Base-by-base conservation (phyloP, 2,888 invertebrate species). In the Poecilus cupreus region DNA sequence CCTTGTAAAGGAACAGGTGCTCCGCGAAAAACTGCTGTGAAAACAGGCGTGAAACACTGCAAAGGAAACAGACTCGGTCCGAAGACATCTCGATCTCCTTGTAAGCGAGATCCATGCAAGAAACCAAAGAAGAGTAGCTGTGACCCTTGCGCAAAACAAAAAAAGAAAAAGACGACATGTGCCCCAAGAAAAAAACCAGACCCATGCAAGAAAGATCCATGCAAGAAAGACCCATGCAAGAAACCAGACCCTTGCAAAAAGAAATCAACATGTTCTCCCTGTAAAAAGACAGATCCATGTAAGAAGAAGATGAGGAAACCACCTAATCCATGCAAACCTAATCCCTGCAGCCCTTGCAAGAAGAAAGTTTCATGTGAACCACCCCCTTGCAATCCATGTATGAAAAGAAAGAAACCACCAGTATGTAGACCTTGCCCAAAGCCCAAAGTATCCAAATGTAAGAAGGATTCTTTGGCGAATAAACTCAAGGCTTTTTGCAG, bases 201-300 rank as follows among this genome's bases (percentile, higher is more conserved):
- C 82, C 46, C 82, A 2, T 80, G 84, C 60, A 83, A 83, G 26
- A 82, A 83, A 37, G 82, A 83, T 32, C 83, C 84, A 0, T 84
- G 85, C 11, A 54, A 54, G 6, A 5, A 54, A 54, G 20, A 54
- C 4, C 32, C 32, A 2, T 32, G 81, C 81, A 51, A 82, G 10
- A 54, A 60, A 26, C 24, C 3, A 70, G 76, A 82, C 46, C 78
- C 78, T 8, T 72, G 70, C 51, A 81, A 81, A 13, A 54, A 22
- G 11, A 18, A 16, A 20, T n/a, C 39, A 39, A 3, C 43, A 4
- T 43, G 43, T n/a, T 8, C 11, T 13, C 54, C 54, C 20, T 11
- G 16, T 32, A 51, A 32, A 16, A 76, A 76, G 51, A 51, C 32
- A 49, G 54, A 76, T 32, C 57, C 54, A 20, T 51, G 54, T 11